These are phyloP conservation scores for Montipora cactus DNA, from an alignment of 64 coral and sea anemone species.

Conservation along the genomic window DNA sequence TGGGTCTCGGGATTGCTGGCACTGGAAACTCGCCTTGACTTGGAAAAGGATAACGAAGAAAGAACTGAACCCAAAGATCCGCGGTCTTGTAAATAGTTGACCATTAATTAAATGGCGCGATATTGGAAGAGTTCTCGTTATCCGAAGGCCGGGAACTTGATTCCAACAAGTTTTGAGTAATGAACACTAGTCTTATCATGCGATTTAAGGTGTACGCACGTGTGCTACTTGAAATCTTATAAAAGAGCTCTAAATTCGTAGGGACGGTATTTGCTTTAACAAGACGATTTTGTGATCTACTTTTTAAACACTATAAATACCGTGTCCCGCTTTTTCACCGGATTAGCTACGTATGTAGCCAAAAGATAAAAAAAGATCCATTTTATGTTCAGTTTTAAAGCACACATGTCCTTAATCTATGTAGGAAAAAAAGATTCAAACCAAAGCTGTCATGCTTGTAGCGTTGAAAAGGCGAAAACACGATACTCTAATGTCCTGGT, in stretches of 20 bases:
- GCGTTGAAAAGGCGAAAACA: too few species aligned
- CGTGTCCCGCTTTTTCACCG: neutral
- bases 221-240: too few species aligned
- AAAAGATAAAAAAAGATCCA: neutral
- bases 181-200: neutral
- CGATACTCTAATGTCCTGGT: too few species aligned
- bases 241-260: too few species aligned
- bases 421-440: too few species aligned
- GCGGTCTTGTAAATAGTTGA: neutral
- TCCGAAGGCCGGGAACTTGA: neutral
- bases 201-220: too few species aligned
- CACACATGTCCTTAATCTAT: too few species aligned
- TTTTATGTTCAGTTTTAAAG: too few species aligned
- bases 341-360: neutral
- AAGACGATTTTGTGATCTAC: too few species aligned
- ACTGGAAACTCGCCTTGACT: conserved; percentile 48
- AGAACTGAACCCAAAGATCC: neutral
- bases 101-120: neutral
- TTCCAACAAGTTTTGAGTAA: too few species aligned
- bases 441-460: too few species aligned
- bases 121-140: neutral
- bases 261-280: too few species aligned
- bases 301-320: neutral
- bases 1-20: conserved; percentile 61
- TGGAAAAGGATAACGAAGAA: neutral